Base-by-base conservation (phyloP, 2,888 invertebrate genomes). In the Parochlus steinenii region DNA sequence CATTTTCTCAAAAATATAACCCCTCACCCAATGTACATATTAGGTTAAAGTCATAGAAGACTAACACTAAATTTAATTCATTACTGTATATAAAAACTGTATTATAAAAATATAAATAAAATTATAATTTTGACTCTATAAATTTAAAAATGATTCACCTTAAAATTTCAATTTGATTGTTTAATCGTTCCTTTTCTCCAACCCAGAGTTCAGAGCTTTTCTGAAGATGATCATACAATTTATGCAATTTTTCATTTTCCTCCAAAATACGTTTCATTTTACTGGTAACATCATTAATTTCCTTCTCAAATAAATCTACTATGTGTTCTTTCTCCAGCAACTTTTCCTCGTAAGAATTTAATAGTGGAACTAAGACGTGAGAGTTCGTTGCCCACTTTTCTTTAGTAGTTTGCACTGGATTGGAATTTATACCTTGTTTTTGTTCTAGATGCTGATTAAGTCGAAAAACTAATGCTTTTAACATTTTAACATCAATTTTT, bases 321-420 rank as follows among this genome's bases (percentile, higher is more conserved):
- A 83, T 63, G 25, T 69, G 67, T 38, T 78, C 75, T 49, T 83
- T 83, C 46, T 85, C 83, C 44, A 63, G 64, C 0, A 83, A 53
- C 41, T 75, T 76, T 48, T 82, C 81, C 53, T 81, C 76, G 47
- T 82, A 85, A 0, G 82, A 78, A 48, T 78, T 73, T 42, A 83
- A 62, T 4, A 85, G 58, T 0, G 83, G 83, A 0, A 65, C 67
- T 55, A 63, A 28, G 40, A 62, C 53, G 34, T 54, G 48, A 20
- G 49, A 48, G 15, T 47, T 50, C 5, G 56, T 41, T 0, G 45
- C 29, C 2, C 44, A 47, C 43, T 35, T 18, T 15, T 36, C 12
- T 20, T 37, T 11, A 43, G 15, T 14, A 14, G 32, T 31, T 31
- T 38, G 8, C 10, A 37, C 31, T 10, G 25, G 18, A 14, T 35